Percentiles rank a stretch among this genome's conserved stretches.
Evolutionary conservation across 2,113 vertebrate species (phyloP).

Genomic region (Corythaeola cristata): DNA sequence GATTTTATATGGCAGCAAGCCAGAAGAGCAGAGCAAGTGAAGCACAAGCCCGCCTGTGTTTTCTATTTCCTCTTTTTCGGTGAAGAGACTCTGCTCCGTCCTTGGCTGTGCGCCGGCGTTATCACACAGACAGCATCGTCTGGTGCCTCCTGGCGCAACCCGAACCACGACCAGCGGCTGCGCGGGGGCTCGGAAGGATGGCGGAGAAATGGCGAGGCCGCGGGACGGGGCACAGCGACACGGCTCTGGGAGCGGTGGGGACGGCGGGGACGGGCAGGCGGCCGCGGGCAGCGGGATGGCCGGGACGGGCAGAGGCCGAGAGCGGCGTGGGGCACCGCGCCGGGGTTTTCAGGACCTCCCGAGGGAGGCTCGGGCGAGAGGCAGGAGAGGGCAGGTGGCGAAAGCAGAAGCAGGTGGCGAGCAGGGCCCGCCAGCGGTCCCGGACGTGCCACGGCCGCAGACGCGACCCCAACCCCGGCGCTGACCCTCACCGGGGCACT

Average conservation of each 20-base stretch:
- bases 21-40: neutral
- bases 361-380: neutral
- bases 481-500: too few species aligned
- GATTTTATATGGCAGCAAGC: neutral
- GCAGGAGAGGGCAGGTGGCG: neutral
- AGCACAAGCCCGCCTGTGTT: neutral
- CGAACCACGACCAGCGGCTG: accelerated
- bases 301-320: too few species aligned
- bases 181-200: accelerated
- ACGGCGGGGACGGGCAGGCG: neutral
- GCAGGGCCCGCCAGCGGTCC: accelerated
- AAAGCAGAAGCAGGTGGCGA: neutral
- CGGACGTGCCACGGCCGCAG: accelerated
- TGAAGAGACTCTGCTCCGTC: accelerated
- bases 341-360: neutral
- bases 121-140: accelerated
- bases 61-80: neutral
- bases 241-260: neutral
- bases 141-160: neutral
- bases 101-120: too few species aligned
- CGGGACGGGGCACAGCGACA: accelerated
- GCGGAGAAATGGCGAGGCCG: accelerated
- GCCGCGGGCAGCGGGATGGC: too few species aligned
- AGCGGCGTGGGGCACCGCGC: accelerated
- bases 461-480: accelerated